Percentiles rank a stretch among this genome's conserved stretches.
phyloP scores from a whole-genome alignment of 2,113 vertebrate species.

The Lophius piscatorius region DNA sequence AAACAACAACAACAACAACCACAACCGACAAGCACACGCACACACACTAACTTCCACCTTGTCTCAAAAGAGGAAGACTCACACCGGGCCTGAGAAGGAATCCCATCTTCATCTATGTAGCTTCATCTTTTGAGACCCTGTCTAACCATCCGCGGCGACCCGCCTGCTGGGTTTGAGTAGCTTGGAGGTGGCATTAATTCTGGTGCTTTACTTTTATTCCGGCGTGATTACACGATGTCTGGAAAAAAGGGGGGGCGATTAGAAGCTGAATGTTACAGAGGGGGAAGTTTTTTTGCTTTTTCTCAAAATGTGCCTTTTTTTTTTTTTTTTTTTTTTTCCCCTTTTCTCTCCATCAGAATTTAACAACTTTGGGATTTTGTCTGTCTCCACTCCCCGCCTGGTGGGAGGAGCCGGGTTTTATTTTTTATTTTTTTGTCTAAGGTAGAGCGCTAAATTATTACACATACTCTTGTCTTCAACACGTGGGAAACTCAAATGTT shows the following conservation, averaged over 20 bases:
- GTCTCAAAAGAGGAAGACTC: slow-evolving; percentile 27
- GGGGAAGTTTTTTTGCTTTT: slow-evolving; percentile 71
- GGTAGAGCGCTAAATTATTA: slow-evolving; percentile 50
- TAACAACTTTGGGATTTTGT: slow-evolving; percentile 64
- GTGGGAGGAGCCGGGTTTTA: not conserved
- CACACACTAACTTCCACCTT: slow-evolving; percentile 19
- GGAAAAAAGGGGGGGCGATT: slow-evolving; percentile 62
- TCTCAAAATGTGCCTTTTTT: slow-evolving; percentile 86
- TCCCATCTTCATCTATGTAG: slow-evolving; percentile 46
- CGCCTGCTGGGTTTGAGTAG: slow-evolving; percentile 33
- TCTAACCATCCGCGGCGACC: slow-evolving; percentile 7
- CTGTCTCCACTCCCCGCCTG: slow-evolving; percentile 26
- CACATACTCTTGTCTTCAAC: slow-evolving; percentile 33
- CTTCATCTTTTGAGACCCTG: slow-evolving; percentile 18
- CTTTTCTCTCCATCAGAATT: slow-evolving; percentile 67
- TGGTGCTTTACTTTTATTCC: slow-evolving; percentile 64
- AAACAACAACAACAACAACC: slow-evolving; percentile 73
- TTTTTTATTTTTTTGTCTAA: too few relatives aligned
- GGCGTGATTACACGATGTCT: too few relatives aligned
- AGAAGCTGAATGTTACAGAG: slow-evolving; percentile 77
- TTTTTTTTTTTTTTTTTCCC: too few relatives aligned
- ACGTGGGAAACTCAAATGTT: slow-evolving; percentile 40
- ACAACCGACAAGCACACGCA: slow-evolving; percentile 59
- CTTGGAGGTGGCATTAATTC: slow-evolving; percentile 43
- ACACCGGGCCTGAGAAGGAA: slow-evolving; percentile 21